A percentile compares a stretch with the other conserved stretches of the same genome.
These are phyloP conservation scores for Epistrophe eligans DNA, from an alignment of 2,888 invertebrate species.

Conservation along the genomic window DNA sequence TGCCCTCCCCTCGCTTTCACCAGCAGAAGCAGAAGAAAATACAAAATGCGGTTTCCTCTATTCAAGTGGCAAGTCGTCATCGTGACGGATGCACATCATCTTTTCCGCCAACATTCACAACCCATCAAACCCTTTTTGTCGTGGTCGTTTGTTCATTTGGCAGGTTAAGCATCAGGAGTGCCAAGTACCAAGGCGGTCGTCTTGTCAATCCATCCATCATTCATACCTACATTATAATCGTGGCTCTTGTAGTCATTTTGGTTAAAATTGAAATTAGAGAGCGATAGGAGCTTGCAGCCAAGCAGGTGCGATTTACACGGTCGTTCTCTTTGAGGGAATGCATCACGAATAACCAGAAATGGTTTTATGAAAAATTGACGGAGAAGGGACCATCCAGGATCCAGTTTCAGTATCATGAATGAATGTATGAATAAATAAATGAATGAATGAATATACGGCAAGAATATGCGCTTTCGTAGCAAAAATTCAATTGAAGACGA, in stretches of 20 bases:
- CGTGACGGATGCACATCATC: slow-evolving; percentile 54
- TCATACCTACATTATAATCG: background rate
- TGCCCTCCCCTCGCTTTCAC: too few species aligned
- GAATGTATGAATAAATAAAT: slow-evolving; percentile 39
- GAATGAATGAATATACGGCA: slow-evolving; percentile 35
- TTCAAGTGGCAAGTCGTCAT: slow-evolving; percentile 55
- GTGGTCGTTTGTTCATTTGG: slow-evolving; percentile 66
- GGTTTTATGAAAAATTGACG: slow-evolving; percentile 6
- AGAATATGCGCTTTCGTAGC: slow-evolving; percentile 40
- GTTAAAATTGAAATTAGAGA: slow-evolving; percentile 26
- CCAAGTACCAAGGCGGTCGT: slow-evolving; percentile 42
- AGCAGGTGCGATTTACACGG: slow-evolving; percentile 60
- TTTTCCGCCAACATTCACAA: slow-evolving; percentile 9
- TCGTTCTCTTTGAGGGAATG: slow-evolving; percentile 32
- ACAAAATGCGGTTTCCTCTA: slow-evolving; percentile 70
- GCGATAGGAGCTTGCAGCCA: slow-evolving; percentile 4
- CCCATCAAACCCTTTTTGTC: slow-evolving; percentile 10
- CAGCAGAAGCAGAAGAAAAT: slow-evolving; percentile 16
- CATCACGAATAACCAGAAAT: slow-evolving; percentile 27
- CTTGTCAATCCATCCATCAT: slow-evolving; percentile 27
- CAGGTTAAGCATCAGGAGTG: slow-evolving; percentile 60
- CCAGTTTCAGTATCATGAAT: slow-evolving; percentile 16
- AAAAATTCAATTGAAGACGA: slow-evolving; percentile 69
- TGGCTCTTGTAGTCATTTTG: slow-evolving; percentile 10
- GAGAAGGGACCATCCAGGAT: background rate